A percentile compares a stretch with the other conserved stretches of the same genome.
Evolutionary conservation across 2,797 vertebrate species (phyloP).

Genomic region (Myotis daubentonii): DNA sequence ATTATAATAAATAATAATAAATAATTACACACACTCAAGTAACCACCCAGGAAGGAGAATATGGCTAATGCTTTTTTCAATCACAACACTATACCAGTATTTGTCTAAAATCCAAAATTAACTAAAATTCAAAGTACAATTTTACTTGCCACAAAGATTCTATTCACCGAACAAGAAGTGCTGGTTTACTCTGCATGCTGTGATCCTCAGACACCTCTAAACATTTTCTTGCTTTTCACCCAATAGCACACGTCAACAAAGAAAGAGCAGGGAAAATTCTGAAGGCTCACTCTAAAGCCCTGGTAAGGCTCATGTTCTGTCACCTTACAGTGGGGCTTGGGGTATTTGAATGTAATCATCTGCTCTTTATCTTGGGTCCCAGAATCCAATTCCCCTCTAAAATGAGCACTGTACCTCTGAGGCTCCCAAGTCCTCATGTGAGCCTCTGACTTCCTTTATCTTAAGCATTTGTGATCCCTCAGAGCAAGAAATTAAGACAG

Average conservation of each 20-base stretch:
- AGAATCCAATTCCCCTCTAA: constrained; percentile 8
- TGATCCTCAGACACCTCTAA: neutral
- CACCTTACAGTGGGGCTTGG: neutral
- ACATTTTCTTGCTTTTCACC: neutral
- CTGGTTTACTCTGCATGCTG: neutral
- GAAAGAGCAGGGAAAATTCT: neutral
- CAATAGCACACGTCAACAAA: neutral
- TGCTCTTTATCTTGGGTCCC: neutral
- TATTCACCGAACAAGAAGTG: neutral
- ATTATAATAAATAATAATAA: neutral
- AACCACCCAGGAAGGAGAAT: neutral
- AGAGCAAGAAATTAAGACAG: constrained; percentile 66
- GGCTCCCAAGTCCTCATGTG: neutral
- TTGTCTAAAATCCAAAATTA: constrained; percentile 28
- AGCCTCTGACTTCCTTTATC: constrained; percentile 50
- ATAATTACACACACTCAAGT: neutral
- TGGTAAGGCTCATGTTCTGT: neutral
- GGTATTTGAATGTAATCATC: neutral
- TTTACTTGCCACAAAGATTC: neutral
- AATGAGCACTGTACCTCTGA: neutral
- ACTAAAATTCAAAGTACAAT: neutral
- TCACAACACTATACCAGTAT: neutral
- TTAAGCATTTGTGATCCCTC: constrained; percentile 49
- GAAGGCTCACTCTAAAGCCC: neutral
- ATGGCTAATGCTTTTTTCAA: neutral